Evolutionary conservation across 2,797 vertebrate genomes (phyloP).

Genomic region (Benthosema pterotum): DNA sequence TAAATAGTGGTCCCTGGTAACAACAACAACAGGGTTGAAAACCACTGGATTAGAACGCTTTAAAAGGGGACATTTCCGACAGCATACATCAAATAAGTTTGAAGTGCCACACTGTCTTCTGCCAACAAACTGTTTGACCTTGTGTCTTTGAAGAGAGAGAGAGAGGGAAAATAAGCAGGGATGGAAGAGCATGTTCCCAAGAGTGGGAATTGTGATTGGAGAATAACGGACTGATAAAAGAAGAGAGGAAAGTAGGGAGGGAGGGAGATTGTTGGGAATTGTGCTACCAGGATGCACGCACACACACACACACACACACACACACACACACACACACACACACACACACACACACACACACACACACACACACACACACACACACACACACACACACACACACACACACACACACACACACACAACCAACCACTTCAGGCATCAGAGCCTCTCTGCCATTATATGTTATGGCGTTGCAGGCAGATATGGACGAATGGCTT

Average conservation of each 20-base stretch:
- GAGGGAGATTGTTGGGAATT: slow-evolving; percentile 65
- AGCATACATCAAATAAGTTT: slow-evolving; percentile 61
- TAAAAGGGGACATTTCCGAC: slow-evolving; percentile 35
- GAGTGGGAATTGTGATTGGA: slow-evolving; percentile 67
- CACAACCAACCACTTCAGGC: slow-evolving; percentile 70
- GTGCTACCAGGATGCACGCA: slow-evolving; percentile 63
- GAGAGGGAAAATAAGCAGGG: slow-evolving; percentile 58
- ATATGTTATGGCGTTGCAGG: slow-evolving; percentile 75
- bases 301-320: slow-evolving; percentile 31
- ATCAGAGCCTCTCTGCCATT: slow-evolving; percentile 74
- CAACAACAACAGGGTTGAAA: no score
- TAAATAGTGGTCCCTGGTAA: no score
- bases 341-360: slow-evolving; percentile 11
- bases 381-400: slow-evolving; percentile 34
- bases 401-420: slow-evolving; percentile 64
- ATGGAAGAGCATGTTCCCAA: slow-evolving; percentile 65
- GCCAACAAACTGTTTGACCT: slow-evolving; percentile 67
- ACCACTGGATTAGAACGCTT: slow-evolving; percentile 48
- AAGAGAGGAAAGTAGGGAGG: slow-evolving; percentile 49
- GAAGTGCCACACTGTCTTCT: slow-evolving; percentile 52
- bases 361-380: slow-evolving; percentile 22
- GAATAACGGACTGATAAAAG: slow-evolving; percentile 71
- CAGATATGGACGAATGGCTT: slow-evolving; percentile 82
- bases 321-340: slow-evolving; percentile 13
- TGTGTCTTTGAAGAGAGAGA: slow-evolving; percentile 61